Conservation (phyloP, 2,113 vertebrate species). For the Colossoma macropomum region DNA sequence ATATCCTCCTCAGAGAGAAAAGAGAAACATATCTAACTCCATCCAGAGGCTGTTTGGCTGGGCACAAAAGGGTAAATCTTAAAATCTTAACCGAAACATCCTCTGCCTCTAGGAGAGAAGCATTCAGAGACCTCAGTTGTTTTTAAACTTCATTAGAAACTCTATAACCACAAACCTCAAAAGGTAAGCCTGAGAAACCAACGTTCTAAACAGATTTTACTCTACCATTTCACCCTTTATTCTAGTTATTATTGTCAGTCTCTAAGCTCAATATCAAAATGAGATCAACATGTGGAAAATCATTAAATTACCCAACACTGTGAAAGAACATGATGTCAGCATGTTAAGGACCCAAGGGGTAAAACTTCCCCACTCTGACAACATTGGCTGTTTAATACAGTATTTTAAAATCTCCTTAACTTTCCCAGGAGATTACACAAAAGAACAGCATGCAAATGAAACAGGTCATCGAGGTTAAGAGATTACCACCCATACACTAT, state of each 20-base stretch:
- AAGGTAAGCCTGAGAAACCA: not conserved
- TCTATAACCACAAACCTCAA: constrained; percentile 3
- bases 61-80: constrained; percentile 27
- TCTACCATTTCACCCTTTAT: not conserved
- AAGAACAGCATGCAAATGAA: constrained; percentile 51
- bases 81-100: not conserved
- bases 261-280: not conserved
- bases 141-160: constrained; percentile 13
- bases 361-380: not conserved
- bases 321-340: not conserved
- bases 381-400: constrained; percentile 27
- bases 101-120: not conserved
- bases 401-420: constrained; percentile 4
- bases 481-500: constrained; percentile 46
- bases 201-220: constrained; percentile 8
- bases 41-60: constrained; percentile 40
- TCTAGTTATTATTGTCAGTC: not conserved
- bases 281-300: not conserved
- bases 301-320: constrained; percentile 30
- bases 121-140: not conserved
- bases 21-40: not conserved
- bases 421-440: constrained; percentile 35
- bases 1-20: not conserved
- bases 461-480: constrained; percentile 35
- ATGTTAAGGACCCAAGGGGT: not conserved